Evolutionary conservation across 2,888 invertebrate species (phyloP), one percentile per base, ranked within the genome.

Genomic region (Hypolimnas misippus): DNA sequence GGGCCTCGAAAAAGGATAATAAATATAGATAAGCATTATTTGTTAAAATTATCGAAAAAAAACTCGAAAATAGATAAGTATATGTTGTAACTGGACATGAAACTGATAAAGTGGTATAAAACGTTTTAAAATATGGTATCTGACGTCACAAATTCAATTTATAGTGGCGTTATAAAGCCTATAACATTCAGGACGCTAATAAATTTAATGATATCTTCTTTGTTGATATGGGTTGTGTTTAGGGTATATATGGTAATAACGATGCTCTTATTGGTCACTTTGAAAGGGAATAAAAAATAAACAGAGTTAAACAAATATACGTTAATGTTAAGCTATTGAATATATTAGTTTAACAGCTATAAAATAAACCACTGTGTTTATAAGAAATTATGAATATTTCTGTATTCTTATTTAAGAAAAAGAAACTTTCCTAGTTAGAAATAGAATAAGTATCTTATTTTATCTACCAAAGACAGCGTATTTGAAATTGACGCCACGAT

Each of bases 1-100:
- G 49, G 49, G 6, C 25, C 14, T 14, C 25, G n/a, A 49, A 49
- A 49, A 49, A 29, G 49, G 21, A 49, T 25, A 49, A 49, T 19
- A 49, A 25, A 49, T 12, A 7, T 29, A 14, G 40, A 25, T 25
- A 25, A 25, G 25, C 25, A 40, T 40, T 14, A 40, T 40, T 14
- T 40, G 16, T 40, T 16, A 40, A 40, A 40, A 40, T 16, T 16
- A 40, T 40, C 40, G 16, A 40, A 14, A 14, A 14, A 4, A 40
- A 14, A 40, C 14, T 40, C 40, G 16, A 40, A 14, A 14, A 14
- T 16, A 40, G 40, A 40, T 40, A 40, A 40, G 16, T 16, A 2
- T 40, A 40, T 16, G 3, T 4, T 16, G 38, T n/a, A 40, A 6
- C 3, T 7, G 7, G 40, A 40, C 7, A 40, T n/a, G 16, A 7